Evolutionary conservation across 2,888 invertebrate genomes (phyloP), one percentile per base, ranked within the genome.

Genomic region (Apomyelois bistriatella): DNA sequence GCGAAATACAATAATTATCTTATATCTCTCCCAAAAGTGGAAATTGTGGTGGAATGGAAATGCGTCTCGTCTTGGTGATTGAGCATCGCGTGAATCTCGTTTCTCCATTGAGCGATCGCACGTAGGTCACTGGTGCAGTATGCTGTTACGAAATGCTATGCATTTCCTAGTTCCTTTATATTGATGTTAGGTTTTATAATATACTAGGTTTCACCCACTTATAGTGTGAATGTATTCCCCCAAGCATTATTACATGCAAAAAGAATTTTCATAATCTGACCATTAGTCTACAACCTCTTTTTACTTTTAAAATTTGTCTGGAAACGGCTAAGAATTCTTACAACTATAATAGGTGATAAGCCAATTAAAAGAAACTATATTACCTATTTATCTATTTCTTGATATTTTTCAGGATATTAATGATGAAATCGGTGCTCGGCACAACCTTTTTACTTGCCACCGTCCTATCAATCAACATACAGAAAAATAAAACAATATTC

Each of bases 401-500:
- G 5, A 2, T 41, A 8, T 30, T 12, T 43, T 43, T 7, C 43
- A 43, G 43, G 3, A 28, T 28, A 1, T 28, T 30, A 12, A 43
- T 3, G 2, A 43, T 43, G 43, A 12, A 17, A 4, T 7, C 43
- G 12, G 8, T 30, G 6, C 30, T 30, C 8, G 12, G 3, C 12
- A 30, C 30, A 8, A 43, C 30, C 8, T 43, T 3, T 30, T 7
- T 43, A 3, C 8, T 43, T 8, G 13, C 13, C 13, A 12, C 12
- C 12, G 13, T 12, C 0, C 12, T 43, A 13, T 30, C 30, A 4
- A 30, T 0, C 13, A 12, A 3, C 13, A 8, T 30, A 3, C 3
- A 8, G 12, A 13, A 43, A 13, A 30, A 30, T 30, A 15, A 43
- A 0, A 56, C 69, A 3, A 65, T 82, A 53, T 84, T 84, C 52